phyloP scores from a whole-genome alignment of 2,888 invertebrate species.

The Lochmaea capreae region DNA sequence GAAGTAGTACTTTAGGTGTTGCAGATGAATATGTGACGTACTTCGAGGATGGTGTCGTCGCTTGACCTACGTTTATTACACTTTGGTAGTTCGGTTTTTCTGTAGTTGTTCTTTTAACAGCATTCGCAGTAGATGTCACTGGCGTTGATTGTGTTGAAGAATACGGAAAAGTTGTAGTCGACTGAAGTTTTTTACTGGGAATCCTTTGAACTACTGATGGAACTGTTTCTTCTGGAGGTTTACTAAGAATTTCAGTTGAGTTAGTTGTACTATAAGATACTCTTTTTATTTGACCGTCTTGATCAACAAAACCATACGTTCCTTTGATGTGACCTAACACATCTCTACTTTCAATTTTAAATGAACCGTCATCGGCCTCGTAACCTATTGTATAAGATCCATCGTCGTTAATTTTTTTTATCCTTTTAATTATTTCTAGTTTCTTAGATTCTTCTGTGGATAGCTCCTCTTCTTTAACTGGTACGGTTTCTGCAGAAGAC shows the following conservation, averaged over 20 bases:
- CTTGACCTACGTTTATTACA: conserved; percentile 58
- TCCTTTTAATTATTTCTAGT: conserved; percentile 84
- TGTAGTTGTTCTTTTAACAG: conserved; percentile 70
- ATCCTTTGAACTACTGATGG: conserved; percentile 62
- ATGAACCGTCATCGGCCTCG: conserved; percentile 87
- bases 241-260: conserved; percentile 66
- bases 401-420: conserved; percentile 83
- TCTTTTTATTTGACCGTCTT: conserved; percentile 81
- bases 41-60: conserved; percentile 57
- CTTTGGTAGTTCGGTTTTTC: conserved; percentile 55
- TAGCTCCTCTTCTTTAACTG: conserved; percentile 65
- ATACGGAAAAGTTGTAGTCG: conserved; percentile 65
- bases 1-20: conserved; percentile 60
- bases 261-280: conserved; percentile 78
- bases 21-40: conserved; percentile 60
- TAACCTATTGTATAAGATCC: conserved; percentile 88
- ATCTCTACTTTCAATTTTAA: conserved; percentile 86
- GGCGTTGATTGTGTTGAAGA: conserved; percentile 67
- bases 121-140: conserved; percentile 69
- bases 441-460: conserved; percentile 78
- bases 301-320: conserved; percentile 84
- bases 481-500: conserved; percentile 35
- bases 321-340: conserved; percentile 84
- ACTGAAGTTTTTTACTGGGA: conserved; percentile 61
- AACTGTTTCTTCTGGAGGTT: conserved; percentile 58